Base-by-base conservation (phyloP, 2,888 invertebrate species). In the Orthosia gothica region DNA sequence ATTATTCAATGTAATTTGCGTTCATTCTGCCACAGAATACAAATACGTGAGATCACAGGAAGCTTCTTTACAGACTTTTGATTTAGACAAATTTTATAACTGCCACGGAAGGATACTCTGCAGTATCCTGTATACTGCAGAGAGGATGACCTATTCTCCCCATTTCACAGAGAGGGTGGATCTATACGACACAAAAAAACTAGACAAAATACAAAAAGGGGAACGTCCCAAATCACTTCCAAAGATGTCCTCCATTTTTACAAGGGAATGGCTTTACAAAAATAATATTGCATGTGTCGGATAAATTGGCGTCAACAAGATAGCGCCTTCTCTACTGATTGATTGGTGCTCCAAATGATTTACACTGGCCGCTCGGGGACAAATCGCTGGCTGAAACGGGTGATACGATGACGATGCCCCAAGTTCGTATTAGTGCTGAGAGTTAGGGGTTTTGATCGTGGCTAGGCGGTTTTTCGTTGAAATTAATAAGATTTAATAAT, bases 261-360 rank as follows among this genome's bases (percentile, higher is more conserved):
- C 16, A 59, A 63, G 20, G 32, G 23, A 65, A 70, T 74, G 69
- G 59, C 52, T 63, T 52, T 47, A 62, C 76, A 80, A 75, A 84
- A 80, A 84, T 86, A 84, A 86, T 86, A 86, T 71, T 72, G 70
- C 15, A 68, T 71, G 73, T 68, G 76, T 68, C 18, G 70, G 74
- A 86, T 86, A 86, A 86, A 86, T 86, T 32, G 77, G 61, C 75
- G 79, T 79, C 85, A 79, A 86, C 87, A 81, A 65, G 77, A 85
- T 81, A 86, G 79, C 87, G 83, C 87, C 87, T 86, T 86, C 72
- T 57, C 18, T 47, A 45, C 83, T 86, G 86, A 86, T 86, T 58
- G 79, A 86, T 86, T 70, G 87, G 77, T 72, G 74, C 87, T 85
- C 40, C 65, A 63, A 78, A 74, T 86, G 86, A 86, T 86, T 86